Evolutionary conservation across 2,888 invertebrate species (phyloP), one percentile per base, ranked within the genome.

Genomic region (Perdita meconis): DNA sequence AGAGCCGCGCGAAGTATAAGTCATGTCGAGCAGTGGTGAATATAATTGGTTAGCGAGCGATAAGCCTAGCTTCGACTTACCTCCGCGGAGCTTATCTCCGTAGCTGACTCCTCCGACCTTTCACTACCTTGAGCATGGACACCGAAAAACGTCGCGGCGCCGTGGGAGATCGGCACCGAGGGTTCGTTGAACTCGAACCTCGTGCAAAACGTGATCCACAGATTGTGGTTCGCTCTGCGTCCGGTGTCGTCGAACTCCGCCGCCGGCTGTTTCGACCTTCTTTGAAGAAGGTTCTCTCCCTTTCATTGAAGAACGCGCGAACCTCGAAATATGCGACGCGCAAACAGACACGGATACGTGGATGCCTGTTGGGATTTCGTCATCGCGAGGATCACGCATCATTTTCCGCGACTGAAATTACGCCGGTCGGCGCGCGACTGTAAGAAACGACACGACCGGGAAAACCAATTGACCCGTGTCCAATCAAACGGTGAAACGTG

Each of bases 401-500:
- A 67, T 57, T 81, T 81, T 66, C 51, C 44, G 76, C 60, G 74
- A 81, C 51, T 71, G n/a, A 42, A 68, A 79, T 61, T 64, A 75
- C 34, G 30, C 57, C 26, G 59, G 30, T 24, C 40, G 55, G 47
- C 38, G 19, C 72, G 74, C n/a, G n/a, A 78, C 70, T 73, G 56
- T 36, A 44, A 61, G 42, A 44, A 47, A 47, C 71, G 47, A 59
- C 71, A 78, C 69, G 79, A 68, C 79, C 79, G 83, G 79, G 67
- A 83, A 81, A 81, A 81, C 63, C 79, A 85, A 84, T 85, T 84
- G 79, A 81, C 77, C 75, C 40, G 67, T 65, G 79, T 40, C 73
- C 70, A 81, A 84, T 84, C 66, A 76, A 76, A 75, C 66, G 73
- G 22, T 61, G 55, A 57, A 78, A 80, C 83, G 51, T 80, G 69